Evolutionary conservation across 2,113 vertebrate species (phyloP).

Genomic region (Anarhynchus alexandrinus): DNA sequence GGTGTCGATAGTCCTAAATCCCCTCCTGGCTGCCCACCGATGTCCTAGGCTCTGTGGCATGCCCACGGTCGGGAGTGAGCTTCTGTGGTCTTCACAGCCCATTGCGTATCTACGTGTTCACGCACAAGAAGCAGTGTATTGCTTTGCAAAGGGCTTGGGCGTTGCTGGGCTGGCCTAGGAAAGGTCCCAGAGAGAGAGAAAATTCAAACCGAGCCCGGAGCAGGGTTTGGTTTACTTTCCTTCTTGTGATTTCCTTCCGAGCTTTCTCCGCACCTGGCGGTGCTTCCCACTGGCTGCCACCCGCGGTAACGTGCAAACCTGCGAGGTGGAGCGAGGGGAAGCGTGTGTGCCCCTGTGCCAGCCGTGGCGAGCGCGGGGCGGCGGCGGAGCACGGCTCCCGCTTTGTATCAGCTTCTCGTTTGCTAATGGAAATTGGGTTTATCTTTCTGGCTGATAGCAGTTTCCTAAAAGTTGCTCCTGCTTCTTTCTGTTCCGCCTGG

Average conservation of each 20-base stretch:
- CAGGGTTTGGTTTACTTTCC: background rate
- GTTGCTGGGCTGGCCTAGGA: background rate
- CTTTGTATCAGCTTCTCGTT: background rate
- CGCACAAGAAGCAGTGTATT: background rate
- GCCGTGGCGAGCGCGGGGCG: rapidly evolving
- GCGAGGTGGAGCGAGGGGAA: background rate
- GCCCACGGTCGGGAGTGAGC: background rate
- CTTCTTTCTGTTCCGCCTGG: background rate
- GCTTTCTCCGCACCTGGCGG: background rate
- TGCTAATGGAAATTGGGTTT: background rate
- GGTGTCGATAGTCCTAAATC: rapidly evolving
- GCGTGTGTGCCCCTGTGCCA: background rate
- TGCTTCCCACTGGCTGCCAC: background rate
- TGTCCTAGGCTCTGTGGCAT: background rate
- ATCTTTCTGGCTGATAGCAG: background rate
- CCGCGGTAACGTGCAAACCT: background rate
- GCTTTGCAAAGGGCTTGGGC: background rate
- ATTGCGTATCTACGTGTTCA: rapidly evolving
- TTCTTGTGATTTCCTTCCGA: conserved; percentile 11
- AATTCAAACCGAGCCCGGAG: background rate
- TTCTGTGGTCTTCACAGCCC: background rate
- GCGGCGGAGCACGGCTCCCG: background rate
- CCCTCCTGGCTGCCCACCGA: background rate
- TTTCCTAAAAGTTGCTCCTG: background rate
- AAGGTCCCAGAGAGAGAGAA: background rate